Evolutionary conservation across 2,113 vertebrate genomes (phyloP), one percentile per base, ranked within the genome.

Genomic region (Myotis brandtii): DNA sequence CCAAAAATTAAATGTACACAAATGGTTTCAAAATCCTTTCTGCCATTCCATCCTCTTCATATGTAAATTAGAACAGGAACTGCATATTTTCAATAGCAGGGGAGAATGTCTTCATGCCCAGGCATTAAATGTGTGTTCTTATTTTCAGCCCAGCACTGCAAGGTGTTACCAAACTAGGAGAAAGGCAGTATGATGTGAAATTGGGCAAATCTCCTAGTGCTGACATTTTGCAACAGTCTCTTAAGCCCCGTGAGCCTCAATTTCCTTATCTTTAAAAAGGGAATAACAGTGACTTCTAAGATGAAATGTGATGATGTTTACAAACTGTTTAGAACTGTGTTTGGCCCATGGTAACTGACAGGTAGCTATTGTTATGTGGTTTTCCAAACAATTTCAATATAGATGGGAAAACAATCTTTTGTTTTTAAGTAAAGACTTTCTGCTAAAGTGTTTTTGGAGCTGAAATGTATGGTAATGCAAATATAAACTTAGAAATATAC

Each of bases 1-100:
- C 6, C 83, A 95, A 92, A 94, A 76, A 40, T 66, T 92, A 95
- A 96, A 97, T 85, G 23, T 43, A 0, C 20, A 89, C 32, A 50
- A 89, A 81, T n/a, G 0, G 66, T 92, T 94, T 20, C 82, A n/a
- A 81, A 5, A 48, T n/a, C 37, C 4, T 46, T 40, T 3, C 37
- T 69, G 18, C 2, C 62, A 6, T 79, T 62, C 2, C 56, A 81
- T 72, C 83, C 17, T 34, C 10, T 76, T 50, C 37, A 6, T 3
- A 40, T 83, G 6, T 89, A 67, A 73, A 89, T 82, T 86, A 66
- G 10, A 85, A 27, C 1, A 93, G 23, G 5, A 2, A 54, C 56
- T 73, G 2, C 0, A 46, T 37, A 46, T 66, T 72, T 77, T 54
- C 13, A 18, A 40, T 32, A 84, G 43, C 2, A 82, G 64, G 50